Conservation (phyloP, 2,797 vertebrate species). For the Erethizon dorsatum region DNA sequence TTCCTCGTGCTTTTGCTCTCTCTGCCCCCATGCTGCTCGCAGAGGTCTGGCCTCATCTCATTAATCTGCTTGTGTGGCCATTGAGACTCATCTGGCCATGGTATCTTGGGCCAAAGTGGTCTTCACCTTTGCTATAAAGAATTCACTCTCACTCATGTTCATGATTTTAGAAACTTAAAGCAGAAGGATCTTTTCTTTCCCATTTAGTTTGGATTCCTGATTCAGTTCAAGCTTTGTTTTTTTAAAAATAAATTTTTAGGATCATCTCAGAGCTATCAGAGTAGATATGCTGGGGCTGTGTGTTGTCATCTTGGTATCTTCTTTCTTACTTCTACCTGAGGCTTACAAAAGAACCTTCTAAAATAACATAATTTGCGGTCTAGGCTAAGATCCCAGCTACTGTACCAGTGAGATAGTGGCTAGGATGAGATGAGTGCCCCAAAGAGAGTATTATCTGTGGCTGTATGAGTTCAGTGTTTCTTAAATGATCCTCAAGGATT, state of each 20-base stretch:
- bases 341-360: constrained; percentile 31
- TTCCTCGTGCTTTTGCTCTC: neutral
- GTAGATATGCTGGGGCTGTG: neutral
- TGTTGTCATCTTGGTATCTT: neutral
- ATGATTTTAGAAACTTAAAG: neutral
- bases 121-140: neutral
- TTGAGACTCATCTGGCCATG: neutral
- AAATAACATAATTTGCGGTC: neutral
- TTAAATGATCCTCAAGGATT: neutral
- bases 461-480: neutral
- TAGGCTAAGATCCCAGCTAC: neutral
- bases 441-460: neutral
- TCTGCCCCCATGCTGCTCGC: rapidly evolving
- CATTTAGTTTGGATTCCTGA: constrained; percentile 6
- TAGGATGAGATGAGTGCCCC: neutral
- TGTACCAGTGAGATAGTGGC: neutral
- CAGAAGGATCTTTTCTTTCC: neutral
- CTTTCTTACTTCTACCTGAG: neutral
- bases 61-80: neutral
- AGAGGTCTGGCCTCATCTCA: neutral
- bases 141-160: neutral
- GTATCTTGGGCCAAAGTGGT: neutral
- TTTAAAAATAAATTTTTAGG: neutral
- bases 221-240: neutral
- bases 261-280: neutral